Evolutionary conservation across 2,113 vertebrate genomes (phyloP).

Genomic region (Genyomyrus donnyi): DNA sequence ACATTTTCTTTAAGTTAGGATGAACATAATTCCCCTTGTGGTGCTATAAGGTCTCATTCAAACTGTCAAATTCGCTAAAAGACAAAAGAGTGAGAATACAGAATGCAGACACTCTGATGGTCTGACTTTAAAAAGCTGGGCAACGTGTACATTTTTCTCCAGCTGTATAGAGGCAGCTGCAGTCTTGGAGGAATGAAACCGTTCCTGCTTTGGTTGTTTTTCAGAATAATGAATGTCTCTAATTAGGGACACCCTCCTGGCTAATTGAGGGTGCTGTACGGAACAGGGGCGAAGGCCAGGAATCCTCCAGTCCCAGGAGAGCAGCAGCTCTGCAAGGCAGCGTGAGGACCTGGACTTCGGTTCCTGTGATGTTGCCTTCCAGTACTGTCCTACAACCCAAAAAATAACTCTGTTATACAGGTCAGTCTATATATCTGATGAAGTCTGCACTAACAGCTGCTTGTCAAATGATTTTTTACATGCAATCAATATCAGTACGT

Average conservation of each 20-base stretch:
- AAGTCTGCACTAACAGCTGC: not conserved
- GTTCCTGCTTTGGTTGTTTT: not conserved
- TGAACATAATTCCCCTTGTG: not conserved
- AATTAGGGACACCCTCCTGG: not conserved
- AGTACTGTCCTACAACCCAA: not conserved
- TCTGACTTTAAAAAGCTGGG: not conserved
- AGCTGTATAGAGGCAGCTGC: not conserved
- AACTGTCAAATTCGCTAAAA: not conserved
- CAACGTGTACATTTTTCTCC: not conserved
- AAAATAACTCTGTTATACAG: not conserved
- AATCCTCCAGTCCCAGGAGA: not conserved
- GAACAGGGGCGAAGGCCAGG: not conserved
- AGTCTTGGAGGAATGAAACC: not conserved
- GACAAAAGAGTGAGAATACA: not conserved
- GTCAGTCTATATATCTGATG: not conserved
- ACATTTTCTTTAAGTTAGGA: not conserved
- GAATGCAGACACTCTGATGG: not conserved
- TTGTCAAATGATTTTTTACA: not conserved
- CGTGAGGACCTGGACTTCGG: not conserved
- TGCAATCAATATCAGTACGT: not conserved
- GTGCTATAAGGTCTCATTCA: not conserved
- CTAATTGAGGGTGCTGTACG: not conserved
- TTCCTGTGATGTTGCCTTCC: not conserved
- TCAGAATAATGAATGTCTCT: not conserved
- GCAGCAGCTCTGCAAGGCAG: not conserved